A percentile compares a stretch with the other conserved stretches of the same genome.
Conservation (phyloP, 2,888 invertebrate species). For the Heliconius aoede region DNA sequence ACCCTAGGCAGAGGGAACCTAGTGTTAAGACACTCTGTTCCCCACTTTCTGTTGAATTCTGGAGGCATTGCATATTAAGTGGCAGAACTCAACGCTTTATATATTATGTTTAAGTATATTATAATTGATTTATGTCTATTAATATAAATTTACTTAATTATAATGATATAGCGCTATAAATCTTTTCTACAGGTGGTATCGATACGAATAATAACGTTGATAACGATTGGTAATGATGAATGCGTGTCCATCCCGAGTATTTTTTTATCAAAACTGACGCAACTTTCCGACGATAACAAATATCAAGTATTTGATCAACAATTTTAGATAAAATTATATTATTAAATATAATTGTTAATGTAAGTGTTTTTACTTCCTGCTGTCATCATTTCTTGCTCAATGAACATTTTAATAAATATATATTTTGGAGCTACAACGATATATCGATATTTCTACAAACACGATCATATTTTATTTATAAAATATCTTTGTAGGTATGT, state of each 20-base stretch:
- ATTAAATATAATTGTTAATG: conserved; percentile 35
- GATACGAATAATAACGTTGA: not conserved
- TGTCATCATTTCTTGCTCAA: conserved; percentile 19
- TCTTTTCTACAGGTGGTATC: conserved; percentile 4
- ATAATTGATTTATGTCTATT: not conserved
- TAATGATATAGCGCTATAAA: not conserved
- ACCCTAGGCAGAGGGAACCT: too few relatives aligned
- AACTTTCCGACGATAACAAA: conserved; percentile 30
- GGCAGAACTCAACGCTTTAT: too few relatives aligned
- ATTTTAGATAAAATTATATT: conserved; percentile 37
- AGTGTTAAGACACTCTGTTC: too few relatives aligned
- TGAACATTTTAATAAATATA: not conserved
- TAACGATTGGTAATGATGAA: conserved; percentile 28
- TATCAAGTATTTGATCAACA: too few relatives aligned
- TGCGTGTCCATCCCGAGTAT: conserved; percentile 35
- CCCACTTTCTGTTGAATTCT: too few relatives aligned
- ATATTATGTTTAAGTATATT: too few relatives aligned
- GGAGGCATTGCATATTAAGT: too few relatives aligned
- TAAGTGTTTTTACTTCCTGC: conserved; percentile 16
- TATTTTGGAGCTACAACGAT: not conserved
- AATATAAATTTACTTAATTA: not conserved
- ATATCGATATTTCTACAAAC: not conserved
- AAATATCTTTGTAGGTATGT: too few relatives aligned
- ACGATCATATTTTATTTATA: too few relatives aligned
- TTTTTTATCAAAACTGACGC: conserved; percentile 35